phyloP scores from a whole-genome alignment of 2,113 vertebrate genomes.

The Hiodon alosoides region DNA sequence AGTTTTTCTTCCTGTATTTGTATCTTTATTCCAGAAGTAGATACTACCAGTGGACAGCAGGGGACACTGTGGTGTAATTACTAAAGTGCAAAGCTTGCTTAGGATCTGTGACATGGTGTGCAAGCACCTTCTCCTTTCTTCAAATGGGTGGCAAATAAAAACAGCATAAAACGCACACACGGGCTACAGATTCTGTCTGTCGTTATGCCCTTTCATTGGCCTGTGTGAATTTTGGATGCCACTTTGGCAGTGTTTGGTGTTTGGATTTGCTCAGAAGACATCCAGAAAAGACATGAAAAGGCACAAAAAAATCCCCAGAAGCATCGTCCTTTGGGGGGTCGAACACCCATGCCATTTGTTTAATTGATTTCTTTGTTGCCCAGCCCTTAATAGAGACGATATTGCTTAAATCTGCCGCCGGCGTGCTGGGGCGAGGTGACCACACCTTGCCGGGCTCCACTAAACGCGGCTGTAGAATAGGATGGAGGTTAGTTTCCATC shows the following conservation, averaged over 20 bases:
- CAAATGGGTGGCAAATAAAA: background rate
- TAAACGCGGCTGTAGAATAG: too few species aligned
- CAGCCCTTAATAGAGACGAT: background rate
- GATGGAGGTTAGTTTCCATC: background rate
- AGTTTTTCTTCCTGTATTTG: background rate
- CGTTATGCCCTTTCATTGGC: background rate
- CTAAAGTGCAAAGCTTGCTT: slow-evolving; percentile 1
- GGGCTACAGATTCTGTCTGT: slow-evolving; percentile 15
- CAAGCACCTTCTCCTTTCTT: background rate
- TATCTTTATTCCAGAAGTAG: background rate
- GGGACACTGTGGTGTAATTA: slow-evolving; percentile 58
- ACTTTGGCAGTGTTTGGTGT: background rate
- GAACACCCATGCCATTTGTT: background rate
- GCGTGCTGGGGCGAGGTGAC: background rate
- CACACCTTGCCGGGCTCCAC: too few species aligned
- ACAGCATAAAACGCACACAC: slow-evolving; percentile 19
- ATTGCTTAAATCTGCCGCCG: background rate
- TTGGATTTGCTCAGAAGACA: background rate
- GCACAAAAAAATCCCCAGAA: too few species aligned
- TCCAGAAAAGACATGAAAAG: background rate
- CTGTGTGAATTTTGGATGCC: background rate
- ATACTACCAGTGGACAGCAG: slow-evolving; percentile 41
- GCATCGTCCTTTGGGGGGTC: too few species aligned
- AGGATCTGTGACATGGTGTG: background rate
- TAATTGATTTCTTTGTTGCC: slow-evolving; percentile 6